phyloP scores from a whole-genome alignment of 1,140 invertebrate genomes.

The Drosophila eugracilis region DNA sequence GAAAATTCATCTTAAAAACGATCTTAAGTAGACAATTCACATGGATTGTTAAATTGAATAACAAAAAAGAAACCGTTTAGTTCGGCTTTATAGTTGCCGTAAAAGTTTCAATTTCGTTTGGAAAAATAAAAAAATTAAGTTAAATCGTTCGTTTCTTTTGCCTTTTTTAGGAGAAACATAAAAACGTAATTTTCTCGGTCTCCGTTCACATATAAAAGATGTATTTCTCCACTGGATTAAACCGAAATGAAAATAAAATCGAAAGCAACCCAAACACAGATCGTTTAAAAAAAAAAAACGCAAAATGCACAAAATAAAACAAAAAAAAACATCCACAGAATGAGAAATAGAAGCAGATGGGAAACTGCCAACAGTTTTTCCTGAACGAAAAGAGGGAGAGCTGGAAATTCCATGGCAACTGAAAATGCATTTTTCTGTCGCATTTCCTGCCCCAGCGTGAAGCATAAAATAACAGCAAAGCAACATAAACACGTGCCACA shows the following conservation, averaged over 20 bases:
- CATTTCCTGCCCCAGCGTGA: constrained; percentile 53
- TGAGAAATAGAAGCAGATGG: constrained; percentile 21
- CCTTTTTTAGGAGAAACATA: constrained; percentile 25
- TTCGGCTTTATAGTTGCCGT: constrained; percentile 7
- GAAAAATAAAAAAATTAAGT: constrained; percentile 21
- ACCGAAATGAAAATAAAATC: constrained; percentile 31
- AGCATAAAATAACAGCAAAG: constrained; percentile 61
- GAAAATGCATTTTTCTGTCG: constrained; percentile 58
- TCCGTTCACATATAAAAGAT: constrained; percentile 15
- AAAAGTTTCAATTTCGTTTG: constrained; percentile 15
- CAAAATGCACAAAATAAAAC: constrained; percentile 4
- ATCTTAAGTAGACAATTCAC: not conserved
- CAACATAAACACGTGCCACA: constrained; percentile 73
- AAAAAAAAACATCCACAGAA: constrained; percentile 2
- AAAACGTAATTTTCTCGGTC: constrained; percentile 10
- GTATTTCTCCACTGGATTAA: constrained; percentile 31
- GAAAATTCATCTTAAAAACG: not conserved
- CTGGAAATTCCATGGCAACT: constrained; percentile 43
- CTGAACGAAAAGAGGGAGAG: constrained; percentile 1
- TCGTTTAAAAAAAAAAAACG: constrained; percentile 24
- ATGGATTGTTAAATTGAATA: not conserved
- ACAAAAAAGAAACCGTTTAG: not conserved
- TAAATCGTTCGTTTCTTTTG: constrained; percentile 23
- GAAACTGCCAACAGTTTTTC: constrained; percentile 47
- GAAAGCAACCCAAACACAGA: constrained; percentile 9